Base-by-base conservation (phyloP, 2,113 vertebrate species). In the Pachypanchax playfairii region DNA sequence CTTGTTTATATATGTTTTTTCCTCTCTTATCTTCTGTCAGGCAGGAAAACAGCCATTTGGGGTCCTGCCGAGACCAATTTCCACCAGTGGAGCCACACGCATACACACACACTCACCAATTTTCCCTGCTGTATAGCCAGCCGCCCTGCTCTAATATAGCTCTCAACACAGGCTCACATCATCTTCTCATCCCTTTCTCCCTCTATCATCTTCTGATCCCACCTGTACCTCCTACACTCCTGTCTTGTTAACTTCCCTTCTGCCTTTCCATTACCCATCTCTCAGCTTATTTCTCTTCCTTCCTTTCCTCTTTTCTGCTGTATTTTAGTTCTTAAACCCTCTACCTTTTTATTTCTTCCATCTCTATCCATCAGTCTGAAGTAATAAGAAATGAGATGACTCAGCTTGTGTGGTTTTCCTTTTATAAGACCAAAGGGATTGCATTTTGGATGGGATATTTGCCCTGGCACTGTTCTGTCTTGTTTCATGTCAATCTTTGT, bases 11-110 rank as follows among this genome's bases (percentile, higher is more conserved):
- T 65, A 43, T 74, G 3, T 57, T 67, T 66, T 61, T 63, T n/a
- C 17, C 48, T 38, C 70, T 82, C 79, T 86, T 86, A 88, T 86
- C 83, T 84, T 81, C 80, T 79, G 83, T 85, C 84, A 83, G 66
- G 82, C 81, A 76, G 82, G 64, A 77, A 84, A 87, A 84, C 84
- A 87, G 75, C 71, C 82, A 86, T 90, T 89, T 89, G 83, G 76
- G 77, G 70, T 83, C 76, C 83, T 81, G 86, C 86, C 83, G 76
- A 77, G 84, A 86, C 59, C 75, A 85, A 88, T 90, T 88, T 88
- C 69, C 79, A 81, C 67, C 43, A 67, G 58, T 66, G 47, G 25
- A 60, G 43, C 35, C 35, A 43, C 31, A 24, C 13, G 25, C 52
- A 62, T 28, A 42, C 58, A 26, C 68, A 22, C 55, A 65, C 56